phyloP scores from a whole-genome alignment of 2,888 invertebrate species.

The Creontiades dilutus region DNA sequence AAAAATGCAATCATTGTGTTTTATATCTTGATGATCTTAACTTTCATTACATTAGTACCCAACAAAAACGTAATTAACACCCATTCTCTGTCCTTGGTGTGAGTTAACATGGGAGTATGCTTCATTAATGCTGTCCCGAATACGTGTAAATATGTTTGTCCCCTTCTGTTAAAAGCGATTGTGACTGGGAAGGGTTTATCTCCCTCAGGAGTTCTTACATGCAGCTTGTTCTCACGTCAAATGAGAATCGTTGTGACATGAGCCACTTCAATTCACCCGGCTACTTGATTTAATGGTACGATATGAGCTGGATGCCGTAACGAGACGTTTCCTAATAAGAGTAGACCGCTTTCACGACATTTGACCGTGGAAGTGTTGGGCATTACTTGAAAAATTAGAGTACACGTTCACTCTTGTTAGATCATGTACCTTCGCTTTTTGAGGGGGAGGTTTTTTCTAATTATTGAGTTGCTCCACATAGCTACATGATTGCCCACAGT shows the following conservation, averaged over 20 bases:
- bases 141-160: not conserved
- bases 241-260: not conserved
- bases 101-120: not conserved
- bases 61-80: too few relatives aligned
- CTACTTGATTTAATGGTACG: not conserved
- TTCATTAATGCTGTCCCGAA: not conserved
- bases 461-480: too few relatives aligned
- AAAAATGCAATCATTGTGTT: too few relatives aligned
- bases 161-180: not conserved
- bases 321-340: not conserved
- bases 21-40: too few relatives aligned
- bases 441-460: too few relatives aligned
- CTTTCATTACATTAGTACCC: too few relatives aligned
- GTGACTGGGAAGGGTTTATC: not conserved
- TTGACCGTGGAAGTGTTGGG: not conserved
- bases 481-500: too few relatives aligned
- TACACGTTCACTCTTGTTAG: too few relatives aligned
- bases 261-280: not conserved
- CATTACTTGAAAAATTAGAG: not conserved
- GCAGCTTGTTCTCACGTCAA: not conserved
- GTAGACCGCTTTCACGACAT: not conserved
- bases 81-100: not conserved
- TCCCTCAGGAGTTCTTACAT: not conserved
- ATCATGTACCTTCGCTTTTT: too few relatives aligned
- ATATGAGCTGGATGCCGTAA: not conserved